Conservation (phyloP, 2,888 invertebrate genomes). For the Mystacides longicornis region DNA sequence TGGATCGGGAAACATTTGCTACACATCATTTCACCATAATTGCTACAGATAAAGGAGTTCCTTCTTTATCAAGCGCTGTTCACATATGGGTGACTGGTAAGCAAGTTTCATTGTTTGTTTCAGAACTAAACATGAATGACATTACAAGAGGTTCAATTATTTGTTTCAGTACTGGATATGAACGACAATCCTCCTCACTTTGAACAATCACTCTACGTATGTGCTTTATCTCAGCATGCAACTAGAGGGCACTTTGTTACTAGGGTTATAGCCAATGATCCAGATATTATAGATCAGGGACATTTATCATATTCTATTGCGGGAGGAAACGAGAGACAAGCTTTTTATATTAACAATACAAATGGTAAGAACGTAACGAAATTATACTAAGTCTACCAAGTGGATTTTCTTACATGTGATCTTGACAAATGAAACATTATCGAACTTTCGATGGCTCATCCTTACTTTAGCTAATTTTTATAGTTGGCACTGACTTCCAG, state of each 20-base stretch:
- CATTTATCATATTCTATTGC: conserved; percentile 68
- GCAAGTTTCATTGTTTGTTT: background rate
- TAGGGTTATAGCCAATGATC: conserved; percentile 70
- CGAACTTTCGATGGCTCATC: no score
- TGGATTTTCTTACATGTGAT: no score
- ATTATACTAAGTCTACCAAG: no score
- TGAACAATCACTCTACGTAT: conserved; percentile 64
- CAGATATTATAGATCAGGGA: conserved; percentile 63
- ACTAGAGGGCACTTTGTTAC: conserved; percentile 74
- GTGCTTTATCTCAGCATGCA: conserved; percentile 65
- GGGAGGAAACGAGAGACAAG: conserved; percentile 71
- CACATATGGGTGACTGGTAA: conserved; percentile 66
- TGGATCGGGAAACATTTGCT: conserved; percentile 66
- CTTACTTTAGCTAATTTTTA: no score
- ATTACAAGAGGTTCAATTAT: conserved; percentile 8
- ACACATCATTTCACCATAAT: conserved; percentile 65
- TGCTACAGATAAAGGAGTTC: conserved; percentile 69
- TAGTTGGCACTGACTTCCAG: no score
- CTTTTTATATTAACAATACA: conserved; percentile 56
- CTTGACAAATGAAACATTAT: no score
- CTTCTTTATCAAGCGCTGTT: conserved; percentile 63
- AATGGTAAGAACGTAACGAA: conserved; percentile 22
- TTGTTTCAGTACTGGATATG: conserved; percentile 58
- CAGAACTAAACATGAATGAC: background rate
- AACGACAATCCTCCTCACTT: conserved; percentile 78